phyloP scores from a whole-genome alignment of 2,797 vertebrate species.

The Pristis pectinata region DNA sequence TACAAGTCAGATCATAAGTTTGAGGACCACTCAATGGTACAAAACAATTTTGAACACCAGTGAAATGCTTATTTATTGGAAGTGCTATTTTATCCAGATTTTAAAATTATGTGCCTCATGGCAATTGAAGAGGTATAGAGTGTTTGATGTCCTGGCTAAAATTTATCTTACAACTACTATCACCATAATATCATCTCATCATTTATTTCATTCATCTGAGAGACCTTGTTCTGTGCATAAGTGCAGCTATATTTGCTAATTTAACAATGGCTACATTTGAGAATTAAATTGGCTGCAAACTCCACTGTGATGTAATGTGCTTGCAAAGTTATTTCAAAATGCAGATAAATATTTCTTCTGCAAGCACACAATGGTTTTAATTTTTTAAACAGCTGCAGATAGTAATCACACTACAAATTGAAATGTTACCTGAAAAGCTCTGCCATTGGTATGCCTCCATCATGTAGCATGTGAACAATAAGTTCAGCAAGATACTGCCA shows the following conservation, averaged over 20 bases:
- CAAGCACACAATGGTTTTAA: not conserved
- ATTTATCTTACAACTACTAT: not conserved
- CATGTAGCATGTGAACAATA: constrained; percentile 79
- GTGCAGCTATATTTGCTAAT: not conserved
- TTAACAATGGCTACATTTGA: not conserved
- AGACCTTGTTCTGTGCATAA: not conserved
- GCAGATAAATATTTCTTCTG: not conserved
- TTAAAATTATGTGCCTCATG: not conserved
- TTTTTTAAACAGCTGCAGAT: not conserved
- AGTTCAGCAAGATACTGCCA: constrained; percentile 94
- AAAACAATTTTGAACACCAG: not conserved
- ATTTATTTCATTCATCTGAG: not conserved
- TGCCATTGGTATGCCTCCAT: constrained; percentile 83
- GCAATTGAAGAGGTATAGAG: not conserved
- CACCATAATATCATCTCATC: not conserved
- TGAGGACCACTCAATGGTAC: not conserved
- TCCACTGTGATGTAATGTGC: not conserved
- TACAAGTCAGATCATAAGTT: not conserved
- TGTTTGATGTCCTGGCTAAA: not conserved
- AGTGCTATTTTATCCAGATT: not conserved
- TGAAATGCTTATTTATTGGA: not conserved
- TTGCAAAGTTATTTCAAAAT: not conserved
- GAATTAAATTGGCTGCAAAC: not conserved
- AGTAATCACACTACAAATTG: not conserved
- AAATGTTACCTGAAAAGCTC: constrained; percentile 75